These are phyloP conservation scores for Ceratoteleas bidentatus DNA, from an alignment of 1,140 invertebrate genomes.

Conservation along the genomic window DNA sequence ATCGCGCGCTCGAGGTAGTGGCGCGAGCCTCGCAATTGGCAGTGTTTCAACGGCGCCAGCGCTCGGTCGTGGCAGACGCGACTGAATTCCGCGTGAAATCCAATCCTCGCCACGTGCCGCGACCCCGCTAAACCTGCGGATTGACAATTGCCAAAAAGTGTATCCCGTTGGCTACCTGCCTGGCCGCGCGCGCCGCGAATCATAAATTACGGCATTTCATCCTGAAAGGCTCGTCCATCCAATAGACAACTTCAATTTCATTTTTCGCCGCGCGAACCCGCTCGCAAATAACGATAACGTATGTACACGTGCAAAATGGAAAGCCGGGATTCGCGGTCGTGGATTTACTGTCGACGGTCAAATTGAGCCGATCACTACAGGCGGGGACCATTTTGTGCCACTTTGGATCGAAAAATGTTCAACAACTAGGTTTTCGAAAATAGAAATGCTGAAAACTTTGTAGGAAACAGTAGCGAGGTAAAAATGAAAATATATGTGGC, in stretches of 20 bases:
- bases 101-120: constrained; percentile 31
- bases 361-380: no score
- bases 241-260: constrained; percentile 31
- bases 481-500: no score
- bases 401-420: background rate
- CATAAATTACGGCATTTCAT: constrained; percentile 44
- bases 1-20: background rate
- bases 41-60: constrained; percentile 18
- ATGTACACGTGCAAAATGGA: background rate
- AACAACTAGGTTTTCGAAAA: background rate
- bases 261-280: constrained; percentile 27
- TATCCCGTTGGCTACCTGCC: constrained; percentile 35
- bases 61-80: constrained; percentile 3
- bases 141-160: constrained; percentile 45
- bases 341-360: no score
- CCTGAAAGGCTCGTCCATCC: constrained; percentile 16
- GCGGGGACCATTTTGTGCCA: no score
- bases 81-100: constrained; percentile 25
- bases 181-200: constrained; percentile 16
- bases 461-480: no score
- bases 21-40: constrained; percentile 25
- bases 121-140: constrained; percentile 21
- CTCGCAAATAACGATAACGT: constrained; percentile 36
- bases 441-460: no score
- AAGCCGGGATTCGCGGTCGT: no score